Evolutionary conservation across 2,113 vertebrate species (phyloP).

Genomic region (Mesitornis unicolor): DNA sequence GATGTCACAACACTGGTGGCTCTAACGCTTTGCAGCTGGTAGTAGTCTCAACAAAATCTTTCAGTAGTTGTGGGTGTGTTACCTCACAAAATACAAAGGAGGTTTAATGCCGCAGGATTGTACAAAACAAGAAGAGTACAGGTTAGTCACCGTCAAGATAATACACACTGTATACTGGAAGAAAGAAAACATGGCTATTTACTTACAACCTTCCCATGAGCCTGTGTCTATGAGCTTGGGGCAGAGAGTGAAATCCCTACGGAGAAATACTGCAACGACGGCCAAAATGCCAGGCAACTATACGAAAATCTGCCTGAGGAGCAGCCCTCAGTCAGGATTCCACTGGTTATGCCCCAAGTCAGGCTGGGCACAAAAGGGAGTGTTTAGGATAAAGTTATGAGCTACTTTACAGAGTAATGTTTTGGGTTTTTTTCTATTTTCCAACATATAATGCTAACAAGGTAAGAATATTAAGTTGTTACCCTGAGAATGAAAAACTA

Average conservation of each 20-base stretch:
- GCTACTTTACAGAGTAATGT: not conserved
- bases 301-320: not conserved
- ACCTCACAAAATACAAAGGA: not conserved
- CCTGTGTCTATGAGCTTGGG: not conserved
- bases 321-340: not conserved
- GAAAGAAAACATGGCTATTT: not conserved
- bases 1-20: not conserved
- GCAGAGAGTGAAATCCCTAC: not conserved
- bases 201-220: accelerated
- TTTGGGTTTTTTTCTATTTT: not conserved
- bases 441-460: not conserved
- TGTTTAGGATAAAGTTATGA: not conserved
- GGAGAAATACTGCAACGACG: not conserved
- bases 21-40: not conserved
- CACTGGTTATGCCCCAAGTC: not conserved
- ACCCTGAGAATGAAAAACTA: not conserved
- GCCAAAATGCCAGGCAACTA: accelerated
- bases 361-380: not conserved
- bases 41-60: not conserved
- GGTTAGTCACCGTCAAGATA: not conserved
- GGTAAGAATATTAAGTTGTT: not conserved
- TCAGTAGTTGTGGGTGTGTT: not conserved
- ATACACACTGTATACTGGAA: not conserved
- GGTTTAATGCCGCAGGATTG: not conserved
- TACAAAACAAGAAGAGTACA: not conserved